Conservation (phyloP, 2,888 invertebrate genomes). For the Lasioglossum villosulum region DNA sequence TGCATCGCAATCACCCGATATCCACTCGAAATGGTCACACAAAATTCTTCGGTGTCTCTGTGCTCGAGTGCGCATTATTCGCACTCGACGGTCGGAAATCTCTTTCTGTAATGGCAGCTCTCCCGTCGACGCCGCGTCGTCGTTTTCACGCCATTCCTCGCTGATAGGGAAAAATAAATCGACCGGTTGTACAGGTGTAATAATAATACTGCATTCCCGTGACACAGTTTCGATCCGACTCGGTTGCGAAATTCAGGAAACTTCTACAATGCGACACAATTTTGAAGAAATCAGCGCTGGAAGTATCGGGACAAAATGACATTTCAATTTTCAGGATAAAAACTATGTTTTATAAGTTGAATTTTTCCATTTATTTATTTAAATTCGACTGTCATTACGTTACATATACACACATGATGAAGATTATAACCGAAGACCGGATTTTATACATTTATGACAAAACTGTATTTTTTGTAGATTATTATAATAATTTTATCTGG, state of each 20-base stretch:
- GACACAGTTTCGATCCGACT: neutral
- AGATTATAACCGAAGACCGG: too few species aligned
- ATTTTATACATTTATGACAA: too few species aligned
- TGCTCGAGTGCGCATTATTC: neutral
- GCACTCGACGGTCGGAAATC: neutral
- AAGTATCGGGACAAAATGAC: neutral
- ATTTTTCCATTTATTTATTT: too few species aligned
- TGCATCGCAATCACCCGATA: constrained; percentile 2
- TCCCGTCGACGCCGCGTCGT: neutral
- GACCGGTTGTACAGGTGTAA: neutral
- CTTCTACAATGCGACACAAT: neutral
- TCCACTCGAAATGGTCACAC: neutral
- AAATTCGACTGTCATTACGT: too few species aligned
- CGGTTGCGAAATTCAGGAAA: neutral
- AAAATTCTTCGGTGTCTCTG: neutral
- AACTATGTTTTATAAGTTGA: too few species aligned
- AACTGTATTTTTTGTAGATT: too few species aligned
- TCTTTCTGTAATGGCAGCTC: neutral
- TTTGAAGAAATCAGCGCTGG: too few species aligned
- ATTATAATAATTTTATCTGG: too few species aligned
- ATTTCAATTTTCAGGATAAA: too few species aligned
- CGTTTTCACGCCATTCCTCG: neutral
- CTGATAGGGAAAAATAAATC: neutral
- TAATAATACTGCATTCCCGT: neutral
- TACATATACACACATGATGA: too few species aligned